These are phyloP conservation scores for Tineola bisselliella DNA, from an alignment of 2,888 invertebrate genomes.

Conservation along the genomic window DNA sequence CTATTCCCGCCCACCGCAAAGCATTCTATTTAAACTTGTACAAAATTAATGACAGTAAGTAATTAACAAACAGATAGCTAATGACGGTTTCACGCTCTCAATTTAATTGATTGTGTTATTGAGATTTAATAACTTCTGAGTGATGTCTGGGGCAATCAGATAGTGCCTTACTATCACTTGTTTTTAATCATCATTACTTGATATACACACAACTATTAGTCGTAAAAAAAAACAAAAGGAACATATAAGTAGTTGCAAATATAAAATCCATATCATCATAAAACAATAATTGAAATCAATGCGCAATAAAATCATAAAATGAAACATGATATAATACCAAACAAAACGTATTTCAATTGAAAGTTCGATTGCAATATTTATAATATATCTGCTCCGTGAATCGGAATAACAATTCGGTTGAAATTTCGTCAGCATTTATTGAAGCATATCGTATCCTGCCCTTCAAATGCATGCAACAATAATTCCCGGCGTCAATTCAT, in stretches of 20 bases:
- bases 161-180: too few relatives aligned
- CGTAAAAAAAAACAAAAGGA: too few relatives aligned
- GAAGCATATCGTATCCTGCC: not conserved
- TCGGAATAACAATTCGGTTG: not conserved
- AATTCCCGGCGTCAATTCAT: not conserved
- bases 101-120: not conserved
- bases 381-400: not conserved
- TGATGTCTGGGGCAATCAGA: too few relatives aligned
- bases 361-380: not conserved
- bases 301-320: not conserved
- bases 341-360: not conserved
- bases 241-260: too few relatives aligned
- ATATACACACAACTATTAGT: too few relatives aligned
- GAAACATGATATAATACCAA: not conserved
- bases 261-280: too few relatives aligned
- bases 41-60: not conserved
- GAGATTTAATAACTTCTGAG: too few relatives aligned
- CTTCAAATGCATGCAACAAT: conserved; percentile 1
- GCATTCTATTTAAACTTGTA: conserved; percentile 9
- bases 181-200: too few relatives aligned
- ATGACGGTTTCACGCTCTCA: not conserved
- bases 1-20: conserved; percentile 9
- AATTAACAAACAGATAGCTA: not conserved
- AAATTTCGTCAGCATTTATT: conserved; percentile 7
- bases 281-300: not conserved